Conservation (phyloP, 2,888 invertebrate species). For the Ormia ochracea region DNA sequence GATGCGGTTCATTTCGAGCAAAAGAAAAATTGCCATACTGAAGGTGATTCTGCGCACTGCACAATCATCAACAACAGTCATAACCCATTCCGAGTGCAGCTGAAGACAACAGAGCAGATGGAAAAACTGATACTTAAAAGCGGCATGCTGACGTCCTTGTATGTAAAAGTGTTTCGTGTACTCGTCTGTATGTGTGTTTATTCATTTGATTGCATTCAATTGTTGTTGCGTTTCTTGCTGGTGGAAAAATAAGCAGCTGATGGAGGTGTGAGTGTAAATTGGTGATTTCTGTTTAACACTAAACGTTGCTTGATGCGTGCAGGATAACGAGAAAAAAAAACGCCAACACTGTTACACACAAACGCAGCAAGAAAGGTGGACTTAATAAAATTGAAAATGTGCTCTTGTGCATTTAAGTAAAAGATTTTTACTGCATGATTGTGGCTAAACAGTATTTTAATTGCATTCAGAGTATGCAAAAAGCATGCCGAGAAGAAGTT, state of each 20-base stretch:
- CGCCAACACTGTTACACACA: neutral
- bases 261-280: constrained; percentile 5
- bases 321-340: constrained; percentile 24
- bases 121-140: constrained; percentile 38
- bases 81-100: constrained; percentile 47
- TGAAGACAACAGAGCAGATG: neutral
- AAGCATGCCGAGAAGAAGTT: neutral
- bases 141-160: constrained; percentile 55
- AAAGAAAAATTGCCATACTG: constrained; percentile 23
- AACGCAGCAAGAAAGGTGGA: constrained; percentile 1
- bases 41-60: constrained; percentile 39
- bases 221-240: constrained; percentile 5
- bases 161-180: neutral
- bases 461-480: constrained; percentile 1
- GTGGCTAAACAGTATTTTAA: constrained; percentile 11
- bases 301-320: constrained; percentile 53
- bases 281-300: constrained; percentile 33
- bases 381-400: constrained; percentile 43
- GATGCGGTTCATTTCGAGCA: constrained; percentile 23
- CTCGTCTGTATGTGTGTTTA: neutral
- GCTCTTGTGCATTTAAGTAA: constrained; percentile 51
- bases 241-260: neutral
- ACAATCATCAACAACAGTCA: constrained; percentile 1
- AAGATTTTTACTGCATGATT: constrained; percentile 35
- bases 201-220: constrained; percentile 40